Percentiles rank a stretch among this genome's conserved stretches.
phyloP scores from a whole-genome alignment of 2,113 vertebrate genomes.

The Martes martes region DNA sequence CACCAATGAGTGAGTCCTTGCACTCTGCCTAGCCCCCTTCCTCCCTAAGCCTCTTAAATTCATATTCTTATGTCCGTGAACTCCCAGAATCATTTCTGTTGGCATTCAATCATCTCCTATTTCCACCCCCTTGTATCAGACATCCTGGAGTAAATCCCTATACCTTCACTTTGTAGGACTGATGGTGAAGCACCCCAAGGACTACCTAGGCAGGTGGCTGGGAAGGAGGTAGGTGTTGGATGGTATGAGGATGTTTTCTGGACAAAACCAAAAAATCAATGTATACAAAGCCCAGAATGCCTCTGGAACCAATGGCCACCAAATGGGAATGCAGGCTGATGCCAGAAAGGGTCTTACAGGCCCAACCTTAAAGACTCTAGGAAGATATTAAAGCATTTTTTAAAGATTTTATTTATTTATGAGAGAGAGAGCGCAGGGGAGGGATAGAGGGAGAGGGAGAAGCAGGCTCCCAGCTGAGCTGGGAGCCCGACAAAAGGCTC shows the following conservation, averaged over 20 bases:
- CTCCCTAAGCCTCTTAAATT: not conserved
- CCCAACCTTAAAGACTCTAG: not conserved
- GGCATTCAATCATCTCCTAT: not conserved
- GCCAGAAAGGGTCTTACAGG: not conserved
- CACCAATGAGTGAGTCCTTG: rapidly evolving
- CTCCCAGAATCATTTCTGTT: not conserved
- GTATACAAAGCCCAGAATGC: not conserved
- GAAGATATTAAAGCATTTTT: not conserved
- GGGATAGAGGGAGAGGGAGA: not conserved
- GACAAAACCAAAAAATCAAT: not conserved
- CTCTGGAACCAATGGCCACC: not conserved
- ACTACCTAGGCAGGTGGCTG: not conserved
- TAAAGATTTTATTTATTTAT: not conserved
- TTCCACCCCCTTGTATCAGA: not conserved
- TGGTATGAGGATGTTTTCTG: not conserved
- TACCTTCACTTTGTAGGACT: not conserved
- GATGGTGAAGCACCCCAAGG: not conserved
- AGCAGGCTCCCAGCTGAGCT: not conserved
- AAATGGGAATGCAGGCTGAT: too few relatives aligned
- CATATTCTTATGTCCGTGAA: not conserved
- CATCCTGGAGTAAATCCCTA: too few relatives aligned
- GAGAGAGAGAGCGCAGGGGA: not conserved
- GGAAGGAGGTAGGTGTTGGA: not conserved
- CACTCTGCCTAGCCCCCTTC: not conserved
- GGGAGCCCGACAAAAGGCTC: not conserved